Base-by-base conservation (phyloP, 2,888 invertebrate genomes). In the Yponomeuta sedellus region DNA sequence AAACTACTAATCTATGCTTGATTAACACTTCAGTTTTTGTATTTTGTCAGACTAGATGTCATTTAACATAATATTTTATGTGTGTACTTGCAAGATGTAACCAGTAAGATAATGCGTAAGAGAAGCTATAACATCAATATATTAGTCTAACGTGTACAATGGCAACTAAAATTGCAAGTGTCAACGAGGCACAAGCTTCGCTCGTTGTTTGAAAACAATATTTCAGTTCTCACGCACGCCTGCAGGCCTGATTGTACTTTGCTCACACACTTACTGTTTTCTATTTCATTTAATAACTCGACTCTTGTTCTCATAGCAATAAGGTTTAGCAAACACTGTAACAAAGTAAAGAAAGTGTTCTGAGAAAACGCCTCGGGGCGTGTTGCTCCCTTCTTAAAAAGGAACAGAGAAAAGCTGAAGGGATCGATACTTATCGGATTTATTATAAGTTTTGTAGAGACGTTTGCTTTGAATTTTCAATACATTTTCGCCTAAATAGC, bases 221-320 rank as follows among this genome's bases (percentile, higher is more conserved):
- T 52, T 52, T 52, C 44, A 52, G 44, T 52, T 52, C 44, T 52
- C 44, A 52, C 44, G 44, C 44, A 52, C 44, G 44, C 44, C 44
- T 44, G 44, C 11, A 44, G 44, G 12, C 44, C 44, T 52, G 44
- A 52, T 52, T 52, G 12, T 16, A 16, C 16, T 52, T 52, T 52
- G 16, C 44, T 16, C 44, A 16, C 44, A 16, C 44, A 52, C 44
- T 52, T 16, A 16, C 44, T 12, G 16, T 12, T 34, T 34, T 52
- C 16, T 52, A 52, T 52, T 52, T 52, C 16, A 52, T 52, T 52
- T 16, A 16, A 12, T 52, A 52, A 52, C 44, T 52, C 16, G 44
- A 52, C 44, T 52, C 44, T 52, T 52, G 44, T 16, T 52, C 16
- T 16, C 8, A 52, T 16, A 52, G 44, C 44, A 52, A 52, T 52